phyloP scores from a whole-genome alignment of 35 echinoderm and acorn worm species.

The Apostichopus japonicus region DNA sequence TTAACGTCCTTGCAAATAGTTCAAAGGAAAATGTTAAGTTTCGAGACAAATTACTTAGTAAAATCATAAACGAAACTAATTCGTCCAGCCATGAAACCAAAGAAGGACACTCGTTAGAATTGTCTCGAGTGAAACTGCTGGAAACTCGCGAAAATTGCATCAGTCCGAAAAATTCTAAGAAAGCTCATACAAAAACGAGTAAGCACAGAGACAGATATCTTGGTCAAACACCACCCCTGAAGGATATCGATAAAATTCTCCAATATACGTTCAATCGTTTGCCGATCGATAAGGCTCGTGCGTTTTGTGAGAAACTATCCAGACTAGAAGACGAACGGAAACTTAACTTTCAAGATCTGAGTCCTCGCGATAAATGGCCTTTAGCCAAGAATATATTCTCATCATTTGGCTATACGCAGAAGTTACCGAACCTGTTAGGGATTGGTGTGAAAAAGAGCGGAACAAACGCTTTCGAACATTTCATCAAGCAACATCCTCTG shows the following conservation, averaged over 20 bases:
- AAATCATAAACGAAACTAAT: too few species aligned
- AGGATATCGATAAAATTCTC: background rate
- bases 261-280: background rate
- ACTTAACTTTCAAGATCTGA: background rate
- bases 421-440: conserved; percentile 75
- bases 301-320: background rate
- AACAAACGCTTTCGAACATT: conserved; percentile 78
- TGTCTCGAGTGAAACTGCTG: too few species aligned
- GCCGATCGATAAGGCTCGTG: background rate
- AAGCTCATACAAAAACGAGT: background rate
- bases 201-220: background rate
- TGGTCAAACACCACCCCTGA: background rate
- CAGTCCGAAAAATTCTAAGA: background rate
- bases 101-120: too few species aligned
- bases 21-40: too few species aligned
- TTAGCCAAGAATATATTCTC: conserved; percentile 31
- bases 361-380: conserved; percentile 57
- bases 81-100: too few species aligned
- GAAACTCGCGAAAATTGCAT: too few species aligned
- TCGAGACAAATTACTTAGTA: too few species aligned
- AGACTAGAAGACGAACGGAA: background rate
- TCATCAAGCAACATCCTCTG: conserved; percentile 75
- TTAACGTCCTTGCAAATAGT: too few species aligned
- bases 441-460: conserved; percentile 91
- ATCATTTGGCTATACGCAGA: conserved; percentile 68